Percentiles rank a stretch among this genome's conserved stretches.
Conservation (phyloP, 2,888 invertebrate species). For the Amphipoea lucens region DNA sequence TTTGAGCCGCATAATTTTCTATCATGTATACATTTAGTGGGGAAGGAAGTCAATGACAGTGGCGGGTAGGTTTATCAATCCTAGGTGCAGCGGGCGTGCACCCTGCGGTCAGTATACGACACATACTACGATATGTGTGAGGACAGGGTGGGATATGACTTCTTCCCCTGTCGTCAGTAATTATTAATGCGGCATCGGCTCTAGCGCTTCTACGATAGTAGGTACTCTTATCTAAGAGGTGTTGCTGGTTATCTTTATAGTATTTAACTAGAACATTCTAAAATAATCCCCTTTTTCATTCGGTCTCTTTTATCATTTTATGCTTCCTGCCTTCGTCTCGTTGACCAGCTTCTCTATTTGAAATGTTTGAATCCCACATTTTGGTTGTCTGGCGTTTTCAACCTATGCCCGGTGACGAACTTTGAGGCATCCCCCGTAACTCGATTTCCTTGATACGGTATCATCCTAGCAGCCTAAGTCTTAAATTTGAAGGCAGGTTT, state of each 20-base stretch:
- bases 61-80: not conserved
- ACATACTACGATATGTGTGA: not conserved
- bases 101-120: not conserved
- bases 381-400: not conserved
- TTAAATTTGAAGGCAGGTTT: not conserved
- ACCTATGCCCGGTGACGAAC: not conserved
- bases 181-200: not conserved
- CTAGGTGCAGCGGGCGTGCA: not conserved
- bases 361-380: constrained; percentile 2
- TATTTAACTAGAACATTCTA: not conserved
- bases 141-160: not conserved
- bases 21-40: not conserved
- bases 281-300: too few species aligned
- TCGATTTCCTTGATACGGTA: constrained; percentile 7
- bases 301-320: not conserved
- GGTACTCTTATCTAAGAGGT: not conserved
- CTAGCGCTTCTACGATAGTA: not conserved
- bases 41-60: not conserved
- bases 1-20: not conserved
- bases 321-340: not conserved
- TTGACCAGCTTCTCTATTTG: not conserved
- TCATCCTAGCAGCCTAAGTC: not conserved
- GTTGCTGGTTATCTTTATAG: not conserved
- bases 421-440: not conserved
- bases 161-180: constrained; percentile 5